Percentiles rank a stretch among this genome's conserved stretches.
Evolutionary conservation across 2,888 invertebrate genomes (phyloP).

Genomic region (Heliconius charithonia): DNA sequence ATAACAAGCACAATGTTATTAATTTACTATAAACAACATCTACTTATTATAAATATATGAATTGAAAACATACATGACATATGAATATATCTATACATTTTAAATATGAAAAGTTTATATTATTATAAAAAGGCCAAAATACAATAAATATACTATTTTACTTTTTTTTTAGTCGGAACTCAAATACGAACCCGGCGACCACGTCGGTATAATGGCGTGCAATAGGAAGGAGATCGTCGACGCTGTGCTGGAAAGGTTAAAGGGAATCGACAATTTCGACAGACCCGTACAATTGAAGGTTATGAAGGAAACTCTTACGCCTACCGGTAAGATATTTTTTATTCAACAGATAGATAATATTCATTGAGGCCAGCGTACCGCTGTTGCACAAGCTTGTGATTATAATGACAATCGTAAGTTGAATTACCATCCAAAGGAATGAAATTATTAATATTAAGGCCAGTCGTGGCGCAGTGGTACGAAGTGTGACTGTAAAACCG

Average conservation of each 20-base stretch:
- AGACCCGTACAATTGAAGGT: slow-evolving; percentile 89
- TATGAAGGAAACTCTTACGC: slow-evolving; percentile 92
- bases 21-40: too few relatives aligned
- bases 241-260: slow-evolving; percentile 87
- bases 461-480: too few relatives aligned
- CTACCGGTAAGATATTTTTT: slow-evolving; percentile 85
- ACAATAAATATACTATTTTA: not conserved
- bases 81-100: too few relatives aligned
- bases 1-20: too few relatives aligned
- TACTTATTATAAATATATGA: too few relatives aligned
- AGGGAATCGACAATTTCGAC: slow-evolving; percentile 87
- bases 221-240: slow-evolving; percentile 92
- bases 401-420: too few relatives aligned
- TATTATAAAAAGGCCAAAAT: not conserved
- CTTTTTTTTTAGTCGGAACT: slow-evolving; percentile 72
- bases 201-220: slow-evolving; percentile 94
- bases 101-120: too few relatives aligned
- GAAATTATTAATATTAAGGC: too few relatives aligned
- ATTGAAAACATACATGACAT: too few relatives aligned
- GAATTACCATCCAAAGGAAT: too few relatives aligned
- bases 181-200: slow-evolving; percentile 94
- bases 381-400: too few relatives aligned
- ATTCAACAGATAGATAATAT: not conserved
- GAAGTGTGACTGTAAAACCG: too few relatives aligned
- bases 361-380: not conserved